A percentile compares a stretch with the other conserved stretches of the same genome.
phyloP scores from a whole-genome alignment of 1,140 invertebrate genomes.

The Drosophila azteca region DNA sequence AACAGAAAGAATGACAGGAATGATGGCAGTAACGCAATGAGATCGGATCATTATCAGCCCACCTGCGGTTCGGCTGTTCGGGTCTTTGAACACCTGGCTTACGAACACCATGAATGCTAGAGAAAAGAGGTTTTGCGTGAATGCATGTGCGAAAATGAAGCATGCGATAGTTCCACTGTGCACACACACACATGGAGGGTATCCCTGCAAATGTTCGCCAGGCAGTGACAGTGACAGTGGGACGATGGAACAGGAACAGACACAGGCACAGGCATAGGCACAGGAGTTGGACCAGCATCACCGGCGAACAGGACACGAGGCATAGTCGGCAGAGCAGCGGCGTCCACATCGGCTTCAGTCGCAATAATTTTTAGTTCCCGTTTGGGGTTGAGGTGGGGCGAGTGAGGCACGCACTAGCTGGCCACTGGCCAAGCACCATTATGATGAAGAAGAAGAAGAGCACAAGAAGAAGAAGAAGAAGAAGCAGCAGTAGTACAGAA shows the following conservation, averaged over 20 bases:
- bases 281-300: too few relatives aligned
- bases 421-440: conserved; percentile 31
- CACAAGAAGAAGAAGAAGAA: not conserved
- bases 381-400: conserved; percentile 31
- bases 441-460: not conserved
- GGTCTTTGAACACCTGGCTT: too few relatives aligned
- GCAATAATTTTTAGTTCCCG: conserved; percentile 76
- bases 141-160: too few relatives aligned
- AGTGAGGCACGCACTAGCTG: conserved; percentile 35
- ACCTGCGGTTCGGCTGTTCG: too few relatives aligned
- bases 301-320: too few relatives aligned
- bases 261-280: not conserved
- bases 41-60: too few relatives aligned
- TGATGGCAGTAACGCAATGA: too few relatives aligned
- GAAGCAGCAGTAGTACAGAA: conserved; percentile 18
- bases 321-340: conserved; percentile 4
- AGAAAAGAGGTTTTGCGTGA: too few relatives aligned
- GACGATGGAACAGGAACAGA: not conserved
- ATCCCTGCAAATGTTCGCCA: conserved; percentile 69
- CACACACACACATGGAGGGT: not conserved
- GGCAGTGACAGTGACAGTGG: conserved; percentile 4
- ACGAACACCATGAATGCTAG: too few relatives aligned
- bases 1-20: too few relatives aligned
- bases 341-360: conserved; percentile 7
- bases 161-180: too few relatives aligned